Evolutionary conservation across 2,797 vertebrate genomes (phyloP).

Genomic region (Ptychadena robeensis): DNA sequence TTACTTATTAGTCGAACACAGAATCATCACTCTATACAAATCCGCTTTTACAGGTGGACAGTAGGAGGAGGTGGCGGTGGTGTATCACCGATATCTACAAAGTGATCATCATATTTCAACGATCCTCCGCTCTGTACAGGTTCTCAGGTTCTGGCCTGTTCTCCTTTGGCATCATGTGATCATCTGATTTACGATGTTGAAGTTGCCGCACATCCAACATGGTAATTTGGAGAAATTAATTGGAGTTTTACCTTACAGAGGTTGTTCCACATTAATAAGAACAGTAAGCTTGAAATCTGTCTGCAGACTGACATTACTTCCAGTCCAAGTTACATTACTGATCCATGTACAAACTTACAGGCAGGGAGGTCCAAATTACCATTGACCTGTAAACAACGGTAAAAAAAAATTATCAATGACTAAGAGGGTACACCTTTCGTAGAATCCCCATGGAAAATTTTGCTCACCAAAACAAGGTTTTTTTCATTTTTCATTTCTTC

Average conservation of each 20-base stretch:
- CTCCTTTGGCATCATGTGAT: conserved; percentile 70
- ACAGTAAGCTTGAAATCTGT: conserved; percentile 77
- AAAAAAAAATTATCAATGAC: background rate
- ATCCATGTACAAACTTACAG: conserved; percentile 69
- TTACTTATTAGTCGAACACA: conserved; percentile 79
- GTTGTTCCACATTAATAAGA: conserved; percentile 75
- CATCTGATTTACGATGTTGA: conserved; percentile 76
- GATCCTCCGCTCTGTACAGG: conserved; percentile 78
- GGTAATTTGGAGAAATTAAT: conserved; percentile 74
- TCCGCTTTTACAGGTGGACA: conserved; percentile 71
- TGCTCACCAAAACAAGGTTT: conserved; percentile 79
- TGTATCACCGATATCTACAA: conserved; percentile 69
- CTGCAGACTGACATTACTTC: conserved; percentile 71
- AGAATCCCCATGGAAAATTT: too few species aligned
- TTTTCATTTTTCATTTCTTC: conserved; percentile 69
- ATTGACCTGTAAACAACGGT: conserved; percentile 79
- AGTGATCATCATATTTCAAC: conserved; percentile 53
- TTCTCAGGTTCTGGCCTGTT: conserved; percentile 64
- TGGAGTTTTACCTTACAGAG: conserved; percentile 79
- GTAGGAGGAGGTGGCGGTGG: background rate
- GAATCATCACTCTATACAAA: conserved; percentile 72
- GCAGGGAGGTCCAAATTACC: conserved; percentile 76
- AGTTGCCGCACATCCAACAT: conserved; percentile 88
- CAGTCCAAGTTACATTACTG: conserved; percentile 71
- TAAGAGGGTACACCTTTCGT: too few species aligned